These are phyloP conservation scores for Microctonus aethiopoides DNA, from an alignment of 2,888 invertebrate genomes.

Conservation along the genomic window DNA sequence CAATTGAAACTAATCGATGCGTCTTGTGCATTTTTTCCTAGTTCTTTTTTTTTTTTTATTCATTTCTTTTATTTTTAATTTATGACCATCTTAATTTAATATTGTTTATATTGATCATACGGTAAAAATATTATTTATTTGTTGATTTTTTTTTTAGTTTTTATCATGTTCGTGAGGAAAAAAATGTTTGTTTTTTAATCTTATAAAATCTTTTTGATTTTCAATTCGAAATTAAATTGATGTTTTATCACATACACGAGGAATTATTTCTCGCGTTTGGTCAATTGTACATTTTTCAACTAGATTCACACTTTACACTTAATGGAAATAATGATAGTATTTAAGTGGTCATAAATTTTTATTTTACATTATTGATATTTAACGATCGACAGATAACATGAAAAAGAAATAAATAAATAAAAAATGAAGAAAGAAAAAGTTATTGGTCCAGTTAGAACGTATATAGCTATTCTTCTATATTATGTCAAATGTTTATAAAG, in stretches of 20 bases:
- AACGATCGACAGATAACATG: background rate
- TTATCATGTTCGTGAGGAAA: too few relatives aligned
- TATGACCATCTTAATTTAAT: constrained; percentile 47
- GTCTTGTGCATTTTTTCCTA: too few relatives aligned
- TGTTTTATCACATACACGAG: too few relatives aligned
- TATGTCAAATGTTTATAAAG: constrained; percentile 3
- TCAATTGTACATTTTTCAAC: background rate
- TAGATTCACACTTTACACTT: background rate
- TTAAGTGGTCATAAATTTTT: constrained; percentile 6
- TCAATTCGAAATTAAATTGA: too few relatives aligned
- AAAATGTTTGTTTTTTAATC: too few relatives aligned
- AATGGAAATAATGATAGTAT: background rate
- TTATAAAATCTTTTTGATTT: too few relatives aligned
- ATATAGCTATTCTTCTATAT: constrained; percentile 14
- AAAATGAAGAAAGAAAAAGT: constrained; percentile 34
- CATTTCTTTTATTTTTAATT: background rate
- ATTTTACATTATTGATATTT: constrained; percentile 1
- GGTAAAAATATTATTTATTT: constrained; percentile 52
- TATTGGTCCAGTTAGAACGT: constrained; percentile 50
- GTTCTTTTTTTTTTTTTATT: constrained; percentile 10
- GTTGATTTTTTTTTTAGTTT: constrained; percentile 1
- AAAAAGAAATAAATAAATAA: constrained; percentile 41
- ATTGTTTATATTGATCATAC: constrained; percentile 50
- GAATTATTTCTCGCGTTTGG: constrained; percentile 29
- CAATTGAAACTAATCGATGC: constrained; percentile 35